Percentiles rank a stretch among this genome's conserved stretches.
phyloP scores from a whole-genome alignment of 2,113 vertebrate genomes.

The Tenrec ecaudatus region DNA sequence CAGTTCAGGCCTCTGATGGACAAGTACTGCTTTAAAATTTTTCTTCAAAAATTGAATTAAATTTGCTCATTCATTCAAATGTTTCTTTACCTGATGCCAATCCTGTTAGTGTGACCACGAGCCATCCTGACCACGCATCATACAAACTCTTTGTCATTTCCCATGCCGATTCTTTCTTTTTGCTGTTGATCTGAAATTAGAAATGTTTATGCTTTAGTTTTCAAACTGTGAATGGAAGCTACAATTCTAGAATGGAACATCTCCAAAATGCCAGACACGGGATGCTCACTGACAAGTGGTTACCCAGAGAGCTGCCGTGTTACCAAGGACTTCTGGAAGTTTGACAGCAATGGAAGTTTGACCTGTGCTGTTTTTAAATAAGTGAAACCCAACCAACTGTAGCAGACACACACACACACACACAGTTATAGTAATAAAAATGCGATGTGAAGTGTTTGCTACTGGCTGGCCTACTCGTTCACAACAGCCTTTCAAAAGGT shows the following conservation, averaged over 20 bases:
- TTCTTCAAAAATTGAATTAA: slow-evolving; percentile 80
- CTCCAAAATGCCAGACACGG: not conserved
- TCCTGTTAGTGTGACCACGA: slow-evolving; percentile 97
- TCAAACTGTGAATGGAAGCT: slow-evolving; percentile 49
- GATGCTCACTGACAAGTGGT: not conserved
- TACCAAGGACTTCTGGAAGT: slow-evolving; percentile 3
- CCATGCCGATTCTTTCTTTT: slow-evolving; percentile 99
- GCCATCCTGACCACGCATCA: slow-evolving; percentile 99
- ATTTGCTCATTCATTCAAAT: accelerated
- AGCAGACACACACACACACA: not conserved
- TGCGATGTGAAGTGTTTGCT: not conserved
- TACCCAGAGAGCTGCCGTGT: slow-evolving; percentile 23
- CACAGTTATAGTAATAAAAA: slow-evolving; percentile 18
- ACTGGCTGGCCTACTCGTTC: not conserved
- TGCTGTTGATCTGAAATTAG: slow-evolving; percentile 96
- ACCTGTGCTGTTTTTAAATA: not conserved
- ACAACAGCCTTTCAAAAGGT: not conserved
- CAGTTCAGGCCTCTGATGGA: slow-evolving; percentile 13
- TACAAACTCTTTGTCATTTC: slow-evolving; percentile 98
- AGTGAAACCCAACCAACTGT: not conserved
- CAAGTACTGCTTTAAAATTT: not conserved
- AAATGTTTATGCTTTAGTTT: slow-evolving; percentile 74
- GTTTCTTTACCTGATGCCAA: slow-evolving; percentile 94
- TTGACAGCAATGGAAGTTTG: not conserved
- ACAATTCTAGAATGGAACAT: slow-evolving; percentile 39